Evolutionary conservation across 2,888 invertebrate genomes (phyloP).

Genomic region (Bedellia somnulentella): DNA sequence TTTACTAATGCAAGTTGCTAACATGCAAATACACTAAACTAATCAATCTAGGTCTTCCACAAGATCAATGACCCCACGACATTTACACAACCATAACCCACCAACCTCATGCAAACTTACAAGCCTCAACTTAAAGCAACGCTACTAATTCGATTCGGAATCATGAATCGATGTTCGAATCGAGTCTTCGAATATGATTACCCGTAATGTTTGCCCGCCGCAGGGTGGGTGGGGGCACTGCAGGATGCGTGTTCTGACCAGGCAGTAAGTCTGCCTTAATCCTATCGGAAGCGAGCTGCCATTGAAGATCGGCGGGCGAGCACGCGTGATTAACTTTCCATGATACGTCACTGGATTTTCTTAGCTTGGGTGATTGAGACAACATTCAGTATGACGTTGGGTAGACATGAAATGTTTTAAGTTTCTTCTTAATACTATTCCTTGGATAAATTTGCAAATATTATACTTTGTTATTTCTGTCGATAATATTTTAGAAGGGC

Average conservation of each 20-base stretch:
- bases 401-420: too few relatives aligned
- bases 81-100: too few relatives aligned
- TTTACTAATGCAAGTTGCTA: too few relatives aligned
- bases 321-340: conserved; percentile 7
- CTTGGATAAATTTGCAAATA: too few relatives aligned
- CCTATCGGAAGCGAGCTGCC: conserved; percentile 57
- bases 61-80: too few relatives aligned
- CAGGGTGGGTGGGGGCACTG: conserved; percentile 13
- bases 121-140: too few relatives aligned
- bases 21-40: too few relatives aligned
- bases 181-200: conserved; percentile 58
- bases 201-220: conserved; percentile 57
- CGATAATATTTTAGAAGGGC: too few relatives aligned
- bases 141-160: conserved; percentile 43
- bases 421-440: too few relatives aligned
- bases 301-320: conserved; percentile 58
- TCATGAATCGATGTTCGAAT: conserved; percentile 56
- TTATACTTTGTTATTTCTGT: too few relatives aligned
- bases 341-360: not conserved
- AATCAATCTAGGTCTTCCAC: too few relatives aligned
- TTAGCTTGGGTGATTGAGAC: not conserved
- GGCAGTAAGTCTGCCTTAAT: conserved; percentile 61
- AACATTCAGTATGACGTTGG: not conserved
- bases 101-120: too few relatives aligned
- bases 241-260: conserved; percentile 45